A percentile compares a stretch with the other conserved stretches of the same genome.
Evolutionary conservation across 2,113 vertebrate genomes (phyloP).

Genomic region (Perca schrenkii): DNA sequence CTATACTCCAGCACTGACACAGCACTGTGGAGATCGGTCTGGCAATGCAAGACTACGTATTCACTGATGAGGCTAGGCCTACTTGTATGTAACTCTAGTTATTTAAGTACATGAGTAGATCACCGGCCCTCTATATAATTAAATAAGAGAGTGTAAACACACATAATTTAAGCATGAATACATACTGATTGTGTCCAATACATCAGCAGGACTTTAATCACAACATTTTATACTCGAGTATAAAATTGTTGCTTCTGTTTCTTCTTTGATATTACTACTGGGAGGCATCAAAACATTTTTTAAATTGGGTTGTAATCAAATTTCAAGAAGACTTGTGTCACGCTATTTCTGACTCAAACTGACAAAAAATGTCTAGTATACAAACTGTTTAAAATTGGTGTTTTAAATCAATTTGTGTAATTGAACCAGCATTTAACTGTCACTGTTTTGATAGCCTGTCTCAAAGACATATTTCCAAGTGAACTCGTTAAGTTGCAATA

Average conservation of each 20-base stretch:
- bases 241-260: background rate
- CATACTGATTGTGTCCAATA: too few species aligned
- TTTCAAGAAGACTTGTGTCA: background rate
- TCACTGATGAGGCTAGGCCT: too few species aligned
- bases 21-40: too few species aligned
- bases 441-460: background rate
- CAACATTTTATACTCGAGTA: background rate
- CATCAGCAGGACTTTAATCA: too few species aligned
- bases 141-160: too few species aligned
- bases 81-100: too few species aligned
- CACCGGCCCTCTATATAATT: too few species aligned
- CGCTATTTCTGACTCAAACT: background rate
- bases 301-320: background rate
- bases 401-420: slow-evolving; percentile 26
- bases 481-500: slow-evolving; percentile 45
- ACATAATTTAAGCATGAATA: too few species aligned
- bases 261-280: background rate
- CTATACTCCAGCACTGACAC: too few species aligned
- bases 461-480: slow-evolving; percentile 16
- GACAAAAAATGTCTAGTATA: background rate
- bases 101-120: too few species aligned
- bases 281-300: background rate
- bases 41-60: too few species aligned
- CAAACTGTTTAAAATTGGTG: slow-evolving; percentile 13
- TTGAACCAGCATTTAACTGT: background rate